Percentiles rank a stretch among this genome's conserved stretches.
Evolutionary conservation across 2,888 invertebrate genomes (phyloP).

Genomic region (Caenorhabditis panamensis): DNA sequence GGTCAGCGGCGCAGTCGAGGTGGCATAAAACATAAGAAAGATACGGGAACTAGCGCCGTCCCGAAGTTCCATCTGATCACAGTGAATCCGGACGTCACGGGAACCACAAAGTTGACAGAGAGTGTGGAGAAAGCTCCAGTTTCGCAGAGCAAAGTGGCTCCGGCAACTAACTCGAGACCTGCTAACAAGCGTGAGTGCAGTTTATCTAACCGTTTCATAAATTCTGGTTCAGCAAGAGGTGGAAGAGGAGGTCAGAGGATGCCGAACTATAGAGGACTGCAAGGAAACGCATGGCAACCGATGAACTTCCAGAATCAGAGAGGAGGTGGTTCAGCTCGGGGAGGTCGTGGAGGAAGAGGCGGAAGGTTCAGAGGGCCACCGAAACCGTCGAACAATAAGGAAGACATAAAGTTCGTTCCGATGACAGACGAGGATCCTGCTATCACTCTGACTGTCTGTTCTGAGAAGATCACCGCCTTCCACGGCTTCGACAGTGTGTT

Average conservation of each 20-base stretch:
- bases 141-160: conserved; percentile 45
- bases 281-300: conserved; percentile 20
- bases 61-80: conserved; percentile 29
- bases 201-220: not conserved
- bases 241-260: conserved; percentile 29
- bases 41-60: not conserved
- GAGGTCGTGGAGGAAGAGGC: conserved; percentile 19
- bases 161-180: conserved; percentile 19
- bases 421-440: conserved; percentile 39
- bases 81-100: not conserved
- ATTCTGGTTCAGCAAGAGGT: conserved; percentile 11
- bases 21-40: not conserved
- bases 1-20: not conserved
- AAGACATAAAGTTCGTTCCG: conserved; percentile 39
- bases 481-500: conserved; percentile 67
- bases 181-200: conserved; percentile 16
- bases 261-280: conserved; percentile 27
- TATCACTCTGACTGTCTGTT: conserved; percentile 42
- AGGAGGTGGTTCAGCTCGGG: conserved; percentile 4
- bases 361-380: conserved; percentile 15
- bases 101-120: not conserved
- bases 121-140: conserved; percentile 38
- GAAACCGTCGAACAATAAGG: conserved; percentile 49
- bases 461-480: conserved; percentile 67
- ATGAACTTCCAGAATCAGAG: not conserved